phyloP scores from a whole-genome alignment of 2,797 vertebrate species.

The Alauda arvensis region DNA sequence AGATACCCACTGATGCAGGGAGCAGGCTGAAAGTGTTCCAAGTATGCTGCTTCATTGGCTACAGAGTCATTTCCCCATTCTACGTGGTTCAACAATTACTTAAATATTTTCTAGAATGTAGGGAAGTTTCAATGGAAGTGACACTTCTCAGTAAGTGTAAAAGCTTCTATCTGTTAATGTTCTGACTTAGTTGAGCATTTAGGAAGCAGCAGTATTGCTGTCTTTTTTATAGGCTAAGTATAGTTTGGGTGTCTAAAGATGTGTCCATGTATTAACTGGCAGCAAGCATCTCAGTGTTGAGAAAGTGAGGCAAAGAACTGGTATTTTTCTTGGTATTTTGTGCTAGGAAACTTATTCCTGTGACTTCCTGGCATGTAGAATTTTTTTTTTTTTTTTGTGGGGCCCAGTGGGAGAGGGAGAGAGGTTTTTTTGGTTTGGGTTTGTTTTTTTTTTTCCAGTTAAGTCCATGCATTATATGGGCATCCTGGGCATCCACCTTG shows the following conservation, averaged over 20 bases:
- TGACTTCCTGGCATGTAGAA: background rate
- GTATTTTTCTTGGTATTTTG: background rate
- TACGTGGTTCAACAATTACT: background rate
- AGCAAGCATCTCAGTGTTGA: background rate
- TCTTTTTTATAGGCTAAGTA: background rate
- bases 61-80: background rate
- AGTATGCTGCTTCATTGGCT: background rate
- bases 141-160: background rate
- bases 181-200: background rate
- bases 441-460: background rate
- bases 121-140: background rate
- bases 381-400: fast-evolving
- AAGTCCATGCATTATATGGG: background rate
- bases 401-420: too few relatives aligned
- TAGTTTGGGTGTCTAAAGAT: background rate
- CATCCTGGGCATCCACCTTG: background rate
- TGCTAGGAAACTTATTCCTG: background rate
- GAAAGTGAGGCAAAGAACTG: background rate
- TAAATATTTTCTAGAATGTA: background rate
- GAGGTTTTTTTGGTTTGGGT: background rate
- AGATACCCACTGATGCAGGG: background rate
- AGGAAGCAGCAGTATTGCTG: background rate
- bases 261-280: background rate
- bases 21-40: background rate
- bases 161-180: background rate